A percentile compares a stretch with the other conserved stretches of the same genome.
Conservation (phyloP, 2,888 invertebrate genomes). For the Cryptosula pallasiana region DNA sequence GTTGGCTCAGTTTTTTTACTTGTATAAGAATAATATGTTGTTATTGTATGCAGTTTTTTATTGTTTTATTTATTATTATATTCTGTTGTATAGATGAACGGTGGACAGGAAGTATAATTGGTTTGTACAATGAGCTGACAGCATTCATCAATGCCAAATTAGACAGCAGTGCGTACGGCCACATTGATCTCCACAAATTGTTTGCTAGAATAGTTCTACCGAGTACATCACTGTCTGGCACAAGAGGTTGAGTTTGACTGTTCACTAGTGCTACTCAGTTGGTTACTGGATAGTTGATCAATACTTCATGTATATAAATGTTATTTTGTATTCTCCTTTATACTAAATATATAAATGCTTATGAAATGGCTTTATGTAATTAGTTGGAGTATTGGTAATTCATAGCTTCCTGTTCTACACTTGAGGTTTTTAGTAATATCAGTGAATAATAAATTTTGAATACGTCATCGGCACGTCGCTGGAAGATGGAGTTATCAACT, state of each 20-base stretch:
- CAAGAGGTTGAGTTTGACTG: neutral
- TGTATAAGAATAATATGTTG: no score
- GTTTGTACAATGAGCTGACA: neutral
- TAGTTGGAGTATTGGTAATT: no score
- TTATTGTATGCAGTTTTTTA: no score
- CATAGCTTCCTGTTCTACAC: no score
- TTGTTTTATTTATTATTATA: neutral
- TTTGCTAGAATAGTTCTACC: neutral
- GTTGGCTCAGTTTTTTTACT: no score
- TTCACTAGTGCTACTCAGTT: neutral
- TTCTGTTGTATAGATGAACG: neutral
- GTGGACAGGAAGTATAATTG: neutral
- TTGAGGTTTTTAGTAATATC: no score
- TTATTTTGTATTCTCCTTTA: neutral
- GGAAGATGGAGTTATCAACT: no score
- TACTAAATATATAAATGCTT: neutral
- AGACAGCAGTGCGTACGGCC: slow-evolving; percentile 19
- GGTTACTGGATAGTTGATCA: neutral
- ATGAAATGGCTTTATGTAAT: no score
- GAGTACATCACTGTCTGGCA: neutral
- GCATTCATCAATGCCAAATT: neutral
- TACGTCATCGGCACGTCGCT: no score
- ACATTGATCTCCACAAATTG: slow-evolving; percentile 15
- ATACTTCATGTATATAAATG: neutral
- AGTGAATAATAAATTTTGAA: no score